Percentiles rank a stretch among this genome's conserved stretches.
phyloP scores from a whole-genome alignment of 2,888 invertebrate species.

The Luffia ferchaultella region DNA sequence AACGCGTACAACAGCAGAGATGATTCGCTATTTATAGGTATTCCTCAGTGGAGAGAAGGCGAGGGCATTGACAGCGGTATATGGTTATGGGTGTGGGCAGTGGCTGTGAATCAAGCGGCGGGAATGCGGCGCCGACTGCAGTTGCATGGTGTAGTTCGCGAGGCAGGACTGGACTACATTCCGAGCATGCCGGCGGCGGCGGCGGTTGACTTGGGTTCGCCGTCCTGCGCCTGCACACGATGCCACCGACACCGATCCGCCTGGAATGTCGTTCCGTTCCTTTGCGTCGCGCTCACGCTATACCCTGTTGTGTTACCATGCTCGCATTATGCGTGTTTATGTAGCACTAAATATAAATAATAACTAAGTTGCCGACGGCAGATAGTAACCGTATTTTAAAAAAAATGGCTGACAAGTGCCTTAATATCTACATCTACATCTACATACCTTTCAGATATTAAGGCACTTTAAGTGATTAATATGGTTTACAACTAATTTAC shows the following conservation, averaged over 20 bases:
- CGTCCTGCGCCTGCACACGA: not conserved
- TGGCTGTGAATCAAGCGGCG: conserved; percentile 27
- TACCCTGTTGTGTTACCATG: no score
- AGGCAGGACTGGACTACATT: conserved; percentile 38
- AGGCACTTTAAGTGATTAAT: no score
- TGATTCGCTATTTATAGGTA: not conserved
- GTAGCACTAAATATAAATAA: no score
- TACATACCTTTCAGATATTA: no score
- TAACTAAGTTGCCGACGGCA: no score
- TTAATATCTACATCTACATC: no score
- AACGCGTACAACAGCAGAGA: no score
- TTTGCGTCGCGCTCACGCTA: not conserved
- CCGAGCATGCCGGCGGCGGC: conserved; percentile 36
- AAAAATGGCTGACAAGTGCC: no score
- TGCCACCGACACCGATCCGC: not conserved
- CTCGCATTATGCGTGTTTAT: no score
- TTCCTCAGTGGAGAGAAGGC: not conserved
- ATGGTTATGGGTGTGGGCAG: conserved; percentile 4
- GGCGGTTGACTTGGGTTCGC: conserved; percentile 19
- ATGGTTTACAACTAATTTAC: no score
- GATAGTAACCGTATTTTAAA: no score
- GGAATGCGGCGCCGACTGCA: conserved; percentile 30
- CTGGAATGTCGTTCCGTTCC: not conserved
- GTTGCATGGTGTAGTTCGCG: conserved; percentile 21
- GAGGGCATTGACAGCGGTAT: not conserved